These are phyloP conservation scores for Eremophila alpestris DNA, from an alignment of 2,797 vertebrate genomes.

Conservation along the genomic window DNA sequence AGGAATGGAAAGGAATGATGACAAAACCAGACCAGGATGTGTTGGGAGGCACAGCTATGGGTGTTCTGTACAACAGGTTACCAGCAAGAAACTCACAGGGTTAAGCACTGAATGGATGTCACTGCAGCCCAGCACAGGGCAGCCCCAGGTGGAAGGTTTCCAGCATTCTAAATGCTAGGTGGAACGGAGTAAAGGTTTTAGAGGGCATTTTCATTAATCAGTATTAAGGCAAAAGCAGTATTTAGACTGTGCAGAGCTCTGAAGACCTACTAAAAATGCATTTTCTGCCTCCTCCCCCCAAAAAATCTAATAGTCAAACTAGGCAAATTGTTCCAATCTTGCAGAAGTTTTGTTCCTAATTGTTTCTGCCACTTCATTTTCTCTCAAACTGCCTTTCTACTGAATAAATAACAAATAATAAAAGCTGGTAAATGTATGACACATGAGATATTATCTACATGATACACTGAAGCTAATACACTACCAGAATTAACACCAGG, in stretches of 20 bases:
- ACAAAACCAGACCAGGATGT: not conserved
- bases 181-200: not conserved
- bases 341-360: not conserved
- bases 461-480: not conserved
- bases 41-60: not conserved
- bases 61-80: not conserved
- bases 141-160: accelerated
- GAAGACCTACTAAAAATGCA: not conserved
- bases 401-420: not conserved
- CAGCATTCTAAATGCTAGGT: not conserved
- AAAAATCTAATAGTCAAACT: not conserved
- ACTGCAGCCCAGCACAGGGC: not conserved
- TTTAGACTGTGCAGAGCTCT: not conserved
- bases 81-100: not conserved
- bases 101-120: accelerated
- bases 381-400: not conserved
- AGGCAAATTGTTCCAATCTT: not conserved
- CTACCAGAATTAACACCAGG: not conserved
- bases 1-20: not conserved
- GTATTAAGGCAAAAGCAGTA: not conserved
- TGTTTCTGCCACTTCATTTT: not conserved
- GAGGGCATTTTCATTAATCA: not conserved
- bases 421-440: not conserved
- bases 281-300: not conserved
- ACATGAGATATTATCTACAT: not conserved